phyloP scores from a whole-genome alignment of 2,797 vertebrate species.

The Melanogrammus aeglefinus region DNA sequence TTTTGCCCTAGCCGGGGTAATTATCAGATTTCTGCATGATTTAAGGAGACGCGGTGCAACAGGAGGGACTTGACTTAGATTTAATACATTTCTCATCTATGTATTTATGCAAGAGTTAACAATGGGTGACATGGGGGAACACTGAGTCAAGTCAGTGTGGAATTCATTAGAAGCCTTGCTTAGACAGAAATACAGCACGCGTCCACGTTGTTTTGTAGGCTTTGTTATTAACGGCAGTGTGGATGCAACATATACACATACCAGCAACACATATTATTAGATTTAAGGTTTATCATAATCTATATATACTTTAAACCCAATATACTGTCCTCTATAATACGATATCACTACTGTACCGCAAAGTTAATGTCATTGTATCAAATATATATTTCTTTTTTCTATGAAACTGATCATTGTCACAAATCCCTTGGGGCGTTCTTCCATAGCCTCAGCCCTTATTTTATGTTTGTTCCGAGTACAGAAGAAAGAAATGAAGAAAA shows the following conservation, averaged over 20 bases:
- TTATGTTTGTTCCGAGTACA: not conserved
- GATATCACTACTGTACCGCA: not conserved
- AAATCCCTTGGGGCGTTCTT: too few relatives aligned
- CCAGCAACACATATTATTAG: not conserved
- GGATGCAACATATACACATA: slow-evolving; percentile 12
- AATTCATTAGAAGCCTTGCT: slow-evolving; percentile 2
- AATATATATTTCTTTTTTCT: not conserved
- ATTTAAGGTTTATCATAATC: not conserved
- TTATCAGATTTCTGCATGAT: slow-evolving; percentile 80
- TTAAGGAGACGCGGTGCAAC: slow-evolving; percentile 73
- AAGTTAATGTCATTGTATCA: not conserved
- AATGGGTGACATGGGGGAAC: slow-evolving; percentile 58
- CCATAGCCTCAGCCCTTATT: not conserved
- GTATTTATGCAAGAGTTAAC: slow-evolving; percentile 76
- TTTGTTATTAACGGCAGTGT: too few relatives aligned
- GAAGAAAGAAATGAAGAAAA: not conserved
- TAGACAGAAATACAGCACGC: not conserved
- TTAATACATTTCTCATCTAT: slow-evolving; percentile 76
- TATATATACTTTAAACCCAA: not conserved
- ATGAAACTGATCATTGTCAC: not conserved
- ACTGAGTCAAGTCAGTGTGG: slow-evolving; percentile 35
- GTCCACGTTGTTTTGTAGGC: too few relatives aligned
- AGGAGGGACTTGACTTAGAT: slow-evolving; percentile 72
- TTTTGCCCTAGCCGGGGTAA: slow-evolving; percentile 73
- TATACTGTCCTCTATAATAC: not conserved